phyloP scores from a whole-genome alignment of 23 tunicate genomes.

The Clavelina lepadiformis region DNA sequence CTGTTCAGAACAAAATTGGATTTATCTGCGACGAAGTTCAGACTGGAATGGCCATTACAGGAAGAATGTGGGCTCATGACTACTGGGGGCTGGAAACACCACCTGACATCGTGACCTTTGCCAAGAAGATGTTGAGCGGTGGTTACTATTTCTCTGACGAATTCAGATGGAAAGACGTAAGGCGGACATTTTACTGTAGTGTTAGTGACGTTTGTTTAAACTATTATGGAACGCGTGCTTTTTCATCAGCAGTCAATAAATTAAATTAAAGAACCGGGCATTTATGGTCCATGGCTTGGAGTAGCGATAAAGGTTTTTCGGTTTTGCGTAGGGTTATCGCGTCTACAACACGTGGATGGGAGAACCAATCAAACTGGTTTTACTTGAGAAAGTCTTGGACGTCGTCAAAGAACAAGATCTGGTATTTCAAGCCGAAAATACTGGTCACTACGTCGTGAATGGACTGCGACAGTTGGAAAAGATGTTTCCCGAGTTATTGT shows the following conservation, averaged over 20 bases:
- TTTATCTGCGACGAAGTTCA: constrained; percentile 96
- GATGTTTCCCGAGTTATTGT: constrained; percentile 12
- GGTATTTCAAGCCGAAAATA: constrained; percentile 7
- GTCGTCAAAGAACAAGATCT: constrained; percentile 23
- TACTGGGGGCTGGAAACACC: constrained; percentile 76
- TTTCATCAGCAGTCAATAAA: no score
- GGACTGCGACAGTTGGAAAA: constrained; percentile 35
- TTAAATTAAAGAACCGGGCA: no score
- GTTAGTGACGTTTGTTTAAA: no score
- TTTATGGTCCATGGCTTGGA: no score
- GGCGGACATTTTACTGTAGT: no score
- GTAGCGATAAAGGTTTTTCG: no score
- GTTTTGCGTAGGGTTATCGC: constrained; percentile 44
- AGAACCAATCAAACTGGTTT: constrained; percentile 49
- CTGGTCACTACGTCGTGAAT: constrained; percentile 30
- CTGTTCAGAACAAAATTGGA: constrained; percentile 48
- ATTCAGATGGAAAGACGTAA: constrained; percentile 46
- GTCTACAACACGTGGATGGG: constrained; percentile 83
- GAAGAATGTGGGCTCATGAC: constrained; percentile 98
- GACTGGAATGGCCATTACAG: constrained; percentile 83
- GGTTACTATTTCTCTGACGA: constrained; percentile 75
- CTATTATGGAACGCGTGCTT: no score
- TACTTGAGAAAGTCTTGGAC: constrained; percentile 35
- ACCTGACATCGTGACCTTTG: constrained; percentile 96
- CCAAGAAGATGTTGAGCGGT: constrained; percentile 88